Evolutionary conservation across 2,113 vertebrate species (phyloP), one percentile per base, ranked within the genome.

Genomic region (Pelecanoides urinatrix): DNA sequence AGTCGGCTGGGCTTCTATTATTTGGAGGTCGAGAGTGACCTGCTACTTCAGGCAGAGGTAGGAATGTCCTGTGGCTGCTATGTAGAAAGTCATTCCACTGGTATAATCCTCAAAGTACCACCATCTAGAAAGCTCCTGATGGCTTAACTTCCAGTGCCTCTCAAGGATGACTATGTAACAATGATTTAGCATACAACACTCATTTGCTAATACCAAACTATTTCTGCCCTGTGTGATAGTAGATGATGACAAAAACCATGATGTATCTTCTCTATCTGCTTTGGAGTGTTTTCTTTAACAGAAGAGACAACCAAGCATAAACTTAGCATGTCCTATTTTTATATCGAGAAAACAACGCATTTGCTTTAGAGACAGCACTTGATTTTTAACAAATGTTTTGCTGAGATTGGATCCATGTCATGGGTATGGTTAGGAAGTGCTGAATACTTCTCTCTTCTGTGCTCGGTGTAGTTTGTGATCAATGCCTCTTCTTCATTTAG

Each of bases 261-360:
- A 45, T 0, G 4, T 32, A 47, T 62, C 62, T 45, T 92, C 86
- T 67, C 71, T 86, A 29, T 62, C 82, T 93, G 32, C 63, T 79
- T 53, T 73, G 50, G 74, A 73, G 56, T 86, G 45, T 76, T 93
- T 90, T 63, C 38, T 71, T 91, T 74, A 77, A 71, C 11, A 86
- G 55, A 94, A 88, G 67, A n/a, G 65, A 45, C 88, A 81, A 86
- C 27, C 16, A 74, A 61, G 50, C 49, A 22, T 85, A 89, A 65
- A 53, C 52, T 85, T 87, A 87, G 53, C 76, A 27, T 32, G 9
- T 61, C 70, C 76, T 96, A 30, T 94, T 85, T 91, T 94, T 96
- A 55, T 78, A 42, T 16, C 1, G 8, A 89, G 88, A 91, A 32
- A 52, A 76, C 49, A 67, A 89, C 18, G 20, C 56, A 56, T 81